A percentile compares a stretch with the other conserved stretches of the same genome.
Conservation (phyloP, 64 coral and sea anemone species). For the Montipora efflorescens region DNA sequence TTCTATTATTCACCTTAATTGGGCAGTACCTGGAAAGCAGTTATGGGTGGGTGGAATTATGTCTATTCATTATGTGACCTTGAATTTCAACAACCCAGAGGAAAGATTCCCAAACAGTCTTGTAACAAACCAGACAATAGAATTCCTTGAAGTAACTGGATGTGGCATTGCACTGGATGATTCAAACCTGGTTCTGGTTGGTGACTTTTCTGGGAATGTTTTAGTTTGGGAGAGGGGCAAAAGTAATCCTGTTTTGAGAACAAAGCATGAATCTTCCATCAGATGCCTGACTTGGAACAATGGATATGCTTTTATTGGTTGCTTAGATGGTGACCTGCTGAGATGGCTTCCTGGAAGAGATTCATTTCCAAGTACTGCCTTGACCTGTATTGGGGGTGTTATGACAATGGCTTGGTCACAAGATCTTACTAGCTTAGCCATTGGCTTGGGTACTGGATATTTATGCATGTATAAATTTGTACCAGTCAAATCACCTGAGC, state of each 20-base stretch:
- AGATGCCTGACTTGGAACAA: slow-evolving; percentile 84
- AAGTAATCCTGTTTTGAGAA: slow-evolving; percentile 42
- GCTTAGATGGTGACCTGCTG: slow-evolving; percentile 75
- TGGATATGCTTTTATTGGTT: slow-evolving; percentile 72
- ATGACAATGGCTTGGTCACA: slow-evolving; percentile 80
- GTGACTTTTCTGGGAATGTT: slow-evolving; percentile 90
- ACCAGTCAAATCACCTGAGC: slow-evolving; percentile 14
- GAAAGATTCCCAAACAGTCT: slow-evolving; percentile 51
- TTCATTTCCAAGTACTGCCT: neutral
- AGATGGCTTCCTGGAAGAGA: slow-evolving; percentile 65
- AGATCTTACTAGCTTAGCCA: slow-evolving; percentile 68
- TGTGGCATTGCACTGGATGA: slow-evolving; percentile 82
- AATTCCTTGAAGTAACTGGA: slow-evolving; percentile 88
- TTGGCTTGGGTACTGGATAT: slow-evolving; percentile 86
- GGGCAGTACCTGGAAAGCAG: slow-evolving; percentile 73
- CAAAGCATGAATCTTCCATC: slow-evolving; percentile 60
- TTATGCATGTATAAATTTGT: slow-evolving; percentile 66
- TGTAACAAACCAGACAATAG: slow-evolving; percentile 44
- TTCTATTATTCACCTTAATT: slow-evolving; percentile 82
- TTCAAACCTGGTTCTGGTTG: slow-evolving; percentile 47
- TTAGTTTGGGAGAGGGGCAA: slow-evolving; percentile 77
- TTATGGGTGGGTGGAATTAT: slow-evolving; percentile 93
- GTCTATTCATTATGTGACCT: slow-evolving; percentile 68
- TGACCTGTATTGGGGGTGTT: slow-evolving; percentile 72
- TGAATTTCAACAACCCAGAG: slow-evolving; percentile 30